Conservation (phyloP, 2,797 vertebrate genomes). For the Bovichtus variegatus region DNA sequence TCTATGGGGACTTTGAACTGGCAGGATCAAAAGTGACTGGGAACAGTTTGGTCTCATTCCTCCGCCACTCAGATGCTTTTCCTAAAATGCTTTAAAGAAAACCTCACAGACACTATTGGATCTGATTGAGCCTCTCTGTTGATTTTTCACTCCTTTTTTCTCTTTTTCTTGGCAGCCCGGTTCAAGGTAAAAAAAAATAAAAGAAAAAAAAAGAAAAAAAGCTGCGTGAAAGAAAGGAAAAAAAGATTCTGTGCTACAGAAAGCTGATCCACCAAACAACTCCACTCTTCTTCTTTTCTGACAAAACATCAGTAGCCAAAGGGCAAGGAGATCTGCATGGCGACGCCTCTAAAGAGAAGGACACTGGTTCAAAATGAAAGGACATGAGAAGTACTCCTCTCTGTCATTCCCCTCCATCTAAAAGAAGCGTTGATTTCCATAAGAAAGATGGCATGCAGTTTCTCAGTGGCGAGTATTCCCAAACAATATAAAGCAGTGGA, state of each 20-base stretch:
- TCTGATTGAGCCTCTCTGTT: constrained; percentile 82
- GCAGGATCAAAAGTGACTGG: constrained; percentile 87
- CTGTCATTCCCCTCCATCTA: constrained; percentile 78
- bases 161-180: constrained; percentile 77
- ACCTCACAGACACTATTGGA: constrained; percentile 83
- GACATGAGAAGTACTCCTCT: constrained; percentile 86
- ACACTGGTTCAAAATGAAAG: constrained; percentile 93
- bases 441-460: constrained; percentile 97
- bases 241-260: constrained; percentile 83
- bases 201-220: constrained; percentile 56
- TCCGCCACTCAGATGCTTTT: constrained; percentile 82
- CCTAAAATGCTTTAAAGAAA: constrained; percentile 84
- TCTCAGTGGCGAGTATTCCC: constrained; percentile 95
- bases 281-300: constrained; percentile 92
- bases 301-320: constrained; percentile 97
- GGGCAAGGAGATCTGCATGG: constrained; percentile 95
- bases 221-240: constrained; percentile 62
- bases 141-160: constrained; percentile 71
- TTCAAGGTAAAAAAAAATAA: constrained; percentile 83
- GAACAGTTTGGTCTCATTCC: constrained; percentile 85
- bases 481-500: constrained; percentile 91
- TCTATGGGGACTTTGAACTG: constrained; percentile 86
- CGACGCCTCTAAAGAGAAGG: constrained; percentile 94
- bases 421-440: constrained; percentile 97
- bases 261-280: constrained; percentile 96